Evolutionary conservation across 2,888 invertebrate genomes (phyloP).

Genomic region (Ochlodes sylvanus): DNA sequence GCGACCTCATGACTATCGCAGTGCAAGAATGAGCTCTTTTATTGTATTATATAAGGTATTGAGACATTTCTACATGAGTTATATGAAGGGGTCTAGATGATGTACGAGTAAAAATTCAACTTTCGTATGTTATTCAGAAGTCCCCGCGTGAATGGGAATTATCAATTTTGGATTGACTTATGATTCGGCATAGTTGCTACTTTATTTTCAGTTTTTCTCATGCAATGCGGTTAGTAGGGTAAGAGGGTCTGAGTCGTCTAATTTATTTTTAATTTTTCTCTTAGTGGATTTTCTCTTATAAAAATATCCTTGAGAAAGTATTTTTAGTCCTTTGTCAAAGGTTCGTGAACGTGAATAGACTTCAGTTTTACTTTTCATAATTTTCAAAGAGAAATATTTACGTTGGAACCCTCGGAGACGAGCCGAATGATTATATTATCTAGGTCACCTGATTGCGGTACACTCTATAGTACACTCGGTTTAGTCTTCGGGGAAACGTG

Average conservation of each 20-base stretch:
- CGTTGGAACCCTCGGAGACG: neutral
- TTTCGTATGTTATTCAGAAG: too few species aligned
- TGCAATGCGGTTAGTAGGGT: too few species aligned
- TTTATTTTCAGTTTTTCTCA: too few species aligned
- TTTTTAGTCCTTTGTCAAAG: neutral
- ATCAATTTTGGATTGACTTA: too few species aligned
- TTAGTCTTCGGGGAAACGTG: neutral
- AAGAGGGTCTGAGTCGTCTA: neutral
- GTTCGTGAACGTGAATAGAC: slow-evolving; percentile 5
- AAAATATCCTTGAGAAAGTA: slow-evolving; percentile 2
- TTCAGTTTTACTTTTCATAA: slow-evolving; percentile 10
- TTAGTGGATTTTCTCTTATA: neutral
- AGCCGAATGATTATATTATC: slow-evolving; percentile 4
- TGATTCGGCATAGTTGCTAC: too few species aligned
- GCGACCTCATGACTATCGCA: neutral
- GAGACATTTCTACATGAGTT: too few species aligned
- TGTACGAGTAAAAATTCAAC: too few species aligned
- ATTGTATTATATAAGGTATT: too few species aligned
- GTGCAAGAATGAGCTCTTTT: neutral
- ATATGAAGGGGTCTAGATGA: too few species aligned
- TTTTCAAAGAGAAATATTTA: slow-evolving; percentile 10
- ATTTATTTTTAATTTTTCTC: neutral
- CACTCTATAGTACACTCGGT: neutral
- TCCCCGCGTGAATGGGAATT: too few species aligned
- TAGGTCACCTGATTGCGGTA: slow-evolving; percentile 8